These are phyloP conservation scores for Agriopis leucophaearia DNA, from an alignment of 2,888 invertebrate species.

Conservation along the genomic window DNA sequence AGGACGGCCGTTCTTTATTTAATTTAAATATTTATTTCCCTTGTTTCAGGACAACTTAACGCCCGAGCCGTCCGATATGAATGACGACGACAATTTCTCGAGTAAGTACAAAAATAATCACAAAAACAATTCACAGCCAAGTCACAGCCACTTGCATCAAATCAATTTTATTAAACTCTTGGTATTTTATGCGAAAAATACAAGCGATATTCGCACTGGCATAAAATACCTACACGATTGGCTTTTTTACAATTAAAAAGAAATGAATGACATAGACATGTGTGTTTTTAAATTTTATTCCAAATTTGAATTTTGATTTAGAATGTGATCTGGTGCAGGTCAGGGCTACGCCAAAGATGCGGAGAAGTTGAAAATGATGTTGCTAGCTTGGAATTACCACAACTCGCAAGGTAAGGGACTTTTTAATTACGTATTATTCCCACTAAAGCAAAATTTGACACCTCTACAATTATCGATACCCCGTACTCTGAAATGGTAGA, in stretches of 20 bases:
- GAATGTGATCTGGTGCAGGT: constrained; percentile 86
- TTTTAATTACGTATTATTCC: not conserved
- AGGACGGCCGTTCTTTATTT: too few species aligned
- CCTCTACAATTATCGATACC: too few species aligned
- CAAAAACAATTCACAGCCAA: constrained; percentile 23
- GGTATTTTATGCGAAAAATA: constrained; percentile 67
- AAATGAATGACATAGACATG: constrained; percentile 14
- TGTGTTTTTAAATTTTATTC: constrained; percentile 47
- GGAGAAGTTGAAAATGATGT: constrained; percentile 95
- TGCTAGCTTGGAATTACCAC: constrained; percentile 95
- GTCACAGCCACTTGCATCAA: constrained; percentile 82
- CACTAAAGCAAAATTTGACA: too few species aligned
- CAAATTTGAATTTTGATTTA: constrained; percentile 75
- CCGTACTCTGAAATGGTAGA: too few species aligned
- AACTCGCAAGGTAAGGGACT: constrained; percentile 88
- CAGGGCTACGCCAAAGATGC: constrained; percentile 91
- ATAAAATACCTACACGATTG: constrained; percentile 45
- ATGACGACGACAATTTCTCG: constrained; percentile 90
- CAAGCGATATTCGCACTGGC: constrained; percentile 20
- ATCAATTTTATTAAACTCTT: constrained; percentile 71
- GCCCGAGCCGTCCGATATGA: constrained; percentile 89
- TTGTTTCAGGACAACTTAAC: constrained; percentile 91
- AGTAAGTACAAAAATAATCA: constrained; percentile 82
- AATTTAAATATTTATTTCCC: constrained; percentile 42
- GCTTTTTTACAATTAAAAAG: constrained; percentile 29